These are phyloP conservation scores for Luidia sarsii DNA, from an alignment of 53 echinoderm and acorn worm genomes.

Conservation along the genomic window DNA sequence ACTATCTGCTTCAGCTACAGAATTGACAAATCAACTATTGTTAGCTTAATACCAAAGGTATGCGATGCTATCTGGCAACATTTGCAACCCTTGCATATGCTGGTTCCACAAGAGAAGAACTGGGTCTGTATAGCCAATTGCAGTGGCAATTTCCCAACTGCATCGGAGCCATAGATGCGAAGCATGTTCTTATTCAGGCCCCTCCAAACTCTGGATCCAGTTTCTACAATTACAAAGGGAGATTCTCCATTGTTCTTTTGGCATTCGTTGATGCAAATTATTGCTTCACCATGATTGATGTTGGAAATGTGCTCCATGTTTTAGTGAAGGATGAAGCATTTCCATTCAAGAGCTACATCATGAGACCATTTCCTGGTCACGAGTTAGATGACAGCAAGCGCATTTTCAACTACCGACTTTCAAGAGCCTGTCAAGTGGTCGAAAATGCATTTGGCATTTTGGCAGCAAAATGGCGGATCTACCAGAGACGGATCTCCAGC, in stretches of 20 bases:
- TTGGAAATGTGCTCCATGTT: conserved; percentile 34
- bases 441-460: conserved; percentile 50
- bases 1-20: not conserved
- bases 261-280: conserved; percentile 59
- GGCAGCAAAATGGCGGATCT: conserved; percentile 23
- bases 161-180: conserved; percentile 54
- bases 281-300: conserved; percentile 39
- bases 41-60: not conserved
- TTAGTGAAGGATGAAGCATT: conserved; percentile 49
- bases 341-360: conserved; percentile 11
- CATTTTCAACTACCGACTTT: conserved; percentile 53
- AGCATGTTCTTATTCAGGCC: conserved; percentile 39
- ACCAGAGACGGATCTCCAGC: not conserved
- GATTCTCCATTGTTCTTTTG: conserved; percentile 42
- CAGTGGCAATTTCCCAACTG: conserved; percentile 48
- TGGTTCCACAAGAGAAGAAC: not conserved
- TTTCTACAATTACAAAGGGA: conserved; percentile 60
- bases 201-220: conserved; percentile 37
- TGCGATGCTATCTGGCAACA: conserved; percentile 1
- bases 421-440: not conserved
- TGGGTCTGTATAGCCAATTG: not conserved
- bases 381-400: not conserved
- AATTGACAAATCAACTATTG: not conserved
- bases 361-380: conserved; percentile 41
- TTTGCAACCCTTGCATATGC: conserved; percentile 4